Base-by-base conservation (phyloP, 2,888 invertebrate genomes). In the Neocrepidodera transversa region DNA sequence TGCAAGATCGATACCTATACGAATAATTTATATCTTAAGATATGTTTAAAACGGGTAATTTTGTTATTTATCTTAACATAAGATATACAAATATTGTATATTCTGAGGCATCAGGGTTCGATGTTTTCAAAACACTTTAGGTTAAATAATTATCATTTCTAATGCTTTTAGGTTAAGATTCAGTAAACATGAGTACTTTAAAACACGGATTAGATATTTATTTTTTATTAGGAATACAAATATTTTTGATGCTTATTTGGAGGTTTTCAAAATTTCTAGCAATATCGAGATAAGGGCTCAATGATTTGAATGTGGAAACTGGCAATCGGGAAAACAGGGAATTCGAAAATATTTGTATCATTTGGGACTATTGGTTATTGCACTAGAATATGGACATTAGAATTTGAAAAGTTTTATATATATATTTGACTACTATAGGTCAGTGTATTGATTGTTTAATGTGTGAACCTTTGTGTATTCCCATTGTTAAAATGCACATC, bases 101-200 rank as follows among this genome's bases (percentile, higher is more conserved):
- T 67, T 69, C 64, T 71, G 71, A 71, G 73, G 72, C 74, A 70
- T 75, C 75, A 74, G 74, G 74, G 75, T 75, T 73, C 71, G 65
- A 61, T 57, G 58, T 67, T 64, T 55, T 49, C 28, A 52, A 60
- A 63, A 59, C 61, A 58, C 57, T 63, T 50, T 68, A 64, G 63
- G 47, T 63, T 68, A 65, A 32, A 60, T 61, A 64, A 13, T 23
- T 49, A 43, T 59, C 62, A 58, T 64, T 64, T 60, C 62, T 56
- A 60, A 59, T 58, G 61, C 58, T 64, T 67, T 48, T 68, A 64
- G 63, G 45, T 63, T 68, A 68, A 65, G 65, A 65, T 68, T 65
- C 62, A 58, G 56, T 60, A 53, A 60, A 63, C 65, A 61, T 68
- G 62, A 49, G 59, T 65, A 63, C 64, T 61, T 64, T 62, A 64